Percentiles rank a stretch among this genome's conserved stretches.
Evolutionary conservation across 1,140 invertebrate genomes (phyloP).

Genomic region (Dreissena polymorpha): DNA sequence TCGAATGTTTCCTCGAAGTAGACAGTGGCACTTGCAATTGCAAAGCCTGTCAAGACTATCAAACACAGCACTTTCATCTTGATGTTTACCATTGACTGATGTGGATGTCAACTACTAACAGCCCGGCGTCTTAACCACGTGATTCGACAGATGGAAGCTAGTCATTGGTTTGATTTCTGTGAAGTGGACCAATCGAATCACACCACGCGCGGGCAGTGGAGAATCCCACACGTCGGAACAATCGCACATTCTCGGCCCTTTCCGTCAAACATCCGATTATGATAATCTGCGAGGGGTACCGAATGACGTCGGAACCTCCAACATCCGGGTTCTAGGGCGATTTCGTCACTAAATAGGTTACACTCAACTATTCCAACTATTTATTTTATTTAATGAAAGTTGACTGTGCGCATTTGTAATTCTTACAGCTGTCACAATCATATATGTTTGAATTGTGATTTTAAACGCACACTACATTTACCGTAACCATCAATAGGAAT

Average conservation of each 20-base stretch:
- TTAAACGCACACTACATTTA: too few relatives aligned
- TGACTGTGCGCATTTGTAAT: too few relatives aligned
- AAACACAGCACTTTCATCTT: constrained; percentile 59
- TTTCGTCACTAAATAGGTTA: neutral
- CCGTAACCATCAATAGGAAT: too few relatives aligned
- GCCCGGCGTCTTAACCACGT: constrained; percentile 69
- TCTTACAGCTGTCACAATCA: too few relatives aligned
- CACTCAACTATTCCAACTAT: too few relatives aligned
- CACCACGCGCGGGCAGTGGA: constrained; percentile 75
- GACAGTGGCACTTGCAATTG: constrained; percentile 67
- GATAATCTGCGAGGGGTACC: too few relatives aligned
- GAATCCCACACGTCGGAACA: constrained; percentile 44
- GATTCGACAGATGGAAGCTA: constrained; percentile 75
- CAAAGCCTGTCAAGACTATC: constrained; percentile 64
- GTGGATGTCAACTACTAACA: constrained; percentile 51
- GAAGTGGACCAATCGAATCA: constrained; percentile 70
- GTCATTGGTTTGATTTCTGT: constrained; percentile 67
- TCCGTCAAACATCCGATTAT: too few relatives aligned
- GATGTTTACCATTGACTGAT: constrained; percentile 43
- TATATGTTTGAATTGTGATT: too few relatives aligned
- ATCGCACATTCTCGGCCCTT: constrained; percentile 35
- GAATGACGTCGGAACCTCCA: too few relatives aligned
- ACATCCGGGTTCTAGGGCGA: neutral
- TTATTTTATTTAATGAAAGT: too few relatives aligned
- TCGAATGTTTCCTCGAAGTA: constrained; percentile 76